Conservation (phyloP, 2,113 vertebrate genomes). For the Isichthys henryi region DNA sequence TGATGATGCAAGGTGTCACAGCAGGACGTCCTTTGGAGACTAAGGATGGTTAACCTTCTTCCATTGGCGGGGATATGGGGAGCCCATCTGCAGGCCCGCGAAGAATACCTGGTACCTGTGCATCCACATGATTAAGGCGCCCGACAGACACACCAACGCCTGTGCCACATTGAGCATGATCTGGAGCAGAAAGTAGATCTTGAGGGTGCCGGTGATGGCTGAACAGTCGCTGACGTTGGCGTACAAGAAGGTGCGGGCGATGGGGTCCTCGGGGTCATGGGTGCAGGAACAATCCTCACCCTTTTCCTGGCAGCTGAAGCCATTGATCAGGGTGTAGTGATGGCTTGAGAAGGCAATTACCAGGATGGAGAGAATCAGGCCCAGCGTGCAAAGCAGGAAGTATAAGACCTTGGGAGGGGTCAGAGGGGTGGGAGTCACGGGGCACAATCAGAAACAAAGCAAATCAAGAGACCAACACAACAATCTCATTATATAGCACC, state of each 20-base stretch:
- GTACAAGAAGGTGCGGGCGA: conserved; percentile 78
- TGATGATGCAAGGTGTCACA: background rate
- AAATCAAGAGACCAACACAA: background rate
- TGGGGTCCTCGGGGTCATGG: conserved; percentile 66
- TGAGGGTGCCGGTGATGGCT: conserved; percentile 63
- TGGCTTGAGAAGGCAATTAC: conserved; percentile 76
- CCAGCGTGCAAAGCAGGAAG: conserved; percentile 77
- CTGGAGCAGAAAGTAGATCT: conserved; percentile 78
- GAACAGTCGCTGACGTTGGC: conserved; percentile 63
- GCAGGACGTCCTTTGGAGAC: background rate
- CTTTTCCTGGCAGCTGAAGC: conserved; percentile 57
- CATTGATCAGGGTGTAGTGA: conserved; percentile 66
- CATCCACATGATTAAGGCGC: conserved; percentile 91
- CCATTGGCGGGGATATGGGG: conserved; percentile 49
- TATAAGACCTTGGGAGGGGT: conserved; percentile 69
- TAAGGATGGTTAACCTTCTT: conserved; percentile 61
- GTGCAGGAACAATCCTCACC: conserved; percentile 66
- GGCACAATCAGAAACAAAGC: background rate
- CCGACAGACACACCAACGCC: conserved; percentile 69
- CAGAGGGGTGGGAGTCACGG: background rate
- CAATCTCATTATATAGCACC: background rate
- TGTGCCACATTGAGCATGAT: conserved; percentile 75
- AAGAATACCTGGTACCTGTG: conserved; percentile 94
- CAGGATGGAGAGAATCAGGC: conserved; percentile 72
- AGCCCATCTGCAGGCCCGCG: conserved; percentile 63